A percentile compares a stretch with the other conserved stretches of the same genome.
Evolutionary conservation across 1,140 invertebrate species (phyloP).

Genomic region (Planococcus citri): DNA sequence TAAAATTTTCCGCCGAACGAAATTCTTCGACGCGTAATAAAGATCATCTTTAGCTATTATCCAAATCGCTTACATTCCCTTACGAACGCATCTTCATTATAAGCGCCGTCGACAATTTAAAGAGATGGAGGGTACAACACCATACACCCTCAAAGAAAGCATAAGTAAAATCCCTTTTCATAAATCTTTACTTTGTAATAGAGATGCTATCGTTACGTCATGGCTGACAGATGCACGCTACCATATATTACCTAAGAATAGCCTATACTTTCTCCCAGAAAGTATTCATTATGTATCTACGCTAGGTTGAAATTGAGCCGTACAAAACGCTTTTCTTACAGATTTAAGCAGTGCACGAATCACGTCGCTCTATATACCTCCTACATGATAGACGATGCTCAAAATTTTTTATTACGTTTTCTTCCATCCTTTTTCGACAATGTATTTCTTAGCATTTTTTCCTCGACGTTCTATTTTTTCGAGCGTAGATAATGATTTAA

Average conservation of each 20-base stretch:
- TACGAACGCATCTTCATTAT: neutral
- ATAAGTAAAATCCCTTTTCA: conserved; percentile 12
- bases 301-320: too few species aligned
- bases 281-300: conserved; percentile 4
- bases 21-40: neutral
- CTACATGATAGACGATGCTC: too few species aligned
- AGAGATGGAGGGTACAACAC: neutral
- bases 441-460: too few species aligned
- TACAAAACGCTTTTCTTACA: too few species aligned
- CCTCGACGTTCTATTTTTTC: too few species aligned
- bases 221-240: conserved; percentile 5
- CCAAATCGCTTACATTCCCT: neutral
- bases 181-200: neutral
- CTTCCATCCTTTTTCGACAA: too few species aligned
- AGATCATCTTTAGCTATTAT: neutral
- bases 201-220: conserved; percentile 11
- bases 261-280: neutral
- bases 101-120: neutral
- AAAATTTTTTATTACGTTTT: too few species aligned
- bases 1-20: too few species aligned
- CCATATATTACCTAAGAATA: conserved; percentile 10
- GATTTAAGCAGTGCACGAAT: too few species aligned
- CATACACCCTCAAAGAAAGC: neutral
- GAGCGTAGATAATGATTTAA: too few species aligned
- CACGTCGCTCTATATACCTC: too few species aligned